phyloP scores from a whole-genome alignment of 2,888 invertebrate species.

The Eupithecia tripunctaria region DNA sequence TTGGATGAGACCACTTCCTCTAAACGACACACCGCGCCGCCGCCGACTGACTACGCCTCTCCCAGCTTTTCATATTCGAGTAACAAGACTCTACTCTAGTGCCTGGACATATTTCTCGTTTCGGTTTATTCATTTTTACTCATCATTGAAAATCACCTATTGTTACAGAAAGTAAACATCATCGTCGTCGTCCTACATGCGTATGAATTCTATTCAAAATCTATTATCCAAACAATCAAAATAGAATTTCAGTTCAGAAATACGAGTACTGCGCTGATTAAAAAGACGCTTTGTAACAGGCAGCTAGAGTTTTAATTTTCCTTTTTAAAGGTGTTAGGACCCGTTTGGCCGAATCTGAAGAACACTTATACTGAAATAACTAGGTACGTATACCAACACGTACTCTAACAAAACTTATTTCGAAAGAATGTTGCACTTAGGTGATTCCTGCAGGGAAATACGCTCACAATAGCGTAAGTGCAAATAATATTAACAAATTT shows the following conservation, averaged over 20 bases:
- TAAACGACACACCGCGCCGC: slow-evolving; percentile 73
- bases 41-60: slow-evolving; percentile 49
- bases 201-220: not conserved
- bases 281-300: not conserved
- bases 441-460: slow-evolving; percentile 38
- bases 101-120: not conserved
- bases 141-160: not conserved
- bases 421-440: slow-evolving; percentile 30
- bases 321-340: not conserved
- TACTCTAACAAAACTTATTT: slow-evolving; percentile 29
- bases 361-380: slow-evolving; percentile 36
- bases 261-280: not conserved
- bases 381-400: slow-evolving; percentile 28
- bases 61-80: slow-evolving; percentile 58
- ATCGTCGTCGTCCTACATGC: not conserved
- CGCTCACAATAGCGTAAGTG: slow-evolving; percentile 29
- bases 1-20: slow-evolving; percentile 82
- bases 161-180: not conserved
- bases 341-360: slow-evolving; percentile 1
- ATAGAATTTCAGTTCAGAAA: not conserved
- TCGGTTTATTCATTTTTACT: slow-evolving; percentile 13
- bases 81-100: slow-evolving; percentile 47
- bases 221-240: not conserved
- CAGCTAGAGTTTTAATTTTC: not conserved
- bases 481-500: slow-evolving; percentile 20